Conservation (phyloP, 1,140 invertebrate genomes). For the Drosophila ironensis region DNA sequence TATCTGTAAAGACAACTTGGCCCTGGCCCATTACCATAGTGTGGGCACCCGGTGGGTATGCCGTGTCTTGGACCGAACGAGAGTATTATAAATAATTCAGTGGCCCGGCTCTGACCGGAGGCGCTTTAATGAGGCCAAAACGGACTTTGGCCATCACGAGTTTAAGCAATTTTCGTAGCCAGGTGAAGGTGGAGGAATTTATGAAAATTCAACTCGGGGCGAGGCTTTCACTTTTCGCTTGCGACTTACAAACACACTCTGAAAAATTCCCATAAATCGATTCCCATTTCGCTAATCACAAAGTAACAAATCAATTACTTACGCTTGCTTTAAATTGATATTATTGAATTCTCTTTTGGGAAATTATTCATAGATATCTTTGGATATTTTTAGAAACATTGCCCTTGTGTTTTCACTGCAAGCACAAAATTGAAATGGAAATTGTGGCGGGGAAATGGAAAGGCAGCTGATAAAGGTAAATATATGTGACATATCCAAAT, state of each 20-base stretch:
- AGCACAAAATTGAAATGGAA: background rate
- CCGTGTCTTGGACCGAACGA: slow-evolving; percentile 20
- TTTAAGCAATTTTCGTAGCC: slow-evolving; percentile 75
- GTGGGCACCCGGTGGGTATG: slow-evolving; percentile 15
- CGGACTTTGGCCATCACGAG: slow-evolving; percentile 65
- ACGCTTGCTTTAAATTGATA: no score
- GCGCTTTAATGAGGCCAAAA: slow-evolving; percentile 79
- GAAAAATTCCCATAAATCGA: no score
- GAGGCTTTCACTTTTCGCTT: slow-evolving; percentile 43
- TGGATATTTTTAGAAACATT: no score
- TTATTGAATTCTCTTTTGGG: no score
- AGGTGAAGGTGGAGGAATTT: slow-evolving; percentile 53
- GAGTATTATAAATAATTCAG: slow-evolving; percentile 76
- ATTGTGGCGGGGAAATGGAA: background rate
- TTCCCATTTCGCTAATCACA: no score
- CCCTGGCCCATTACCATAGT: slow-evolving; percentile 46
- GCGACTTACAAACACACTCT: background rate
- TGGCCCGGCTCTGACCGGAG: slow-evolving; percentile 63
- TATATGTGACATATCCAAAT: slow-evolving; percentile 43
- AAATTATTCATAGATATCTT: no score
- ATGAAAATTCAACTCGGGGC: slow-evolving; percentile 63
- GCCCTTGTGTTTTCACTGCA: no score
- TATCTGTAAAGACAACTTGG: slow-evolving; percentile 40
- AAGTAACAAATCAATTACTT: no score
- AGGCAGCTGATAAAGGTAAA: slow-evolving; percentile 51